These are phyloP conservation scores for Acanthosepion lycidas DNA, from an alignment of 2,888 invertebrate genomes.

Conservation along the genomic window DNA sequence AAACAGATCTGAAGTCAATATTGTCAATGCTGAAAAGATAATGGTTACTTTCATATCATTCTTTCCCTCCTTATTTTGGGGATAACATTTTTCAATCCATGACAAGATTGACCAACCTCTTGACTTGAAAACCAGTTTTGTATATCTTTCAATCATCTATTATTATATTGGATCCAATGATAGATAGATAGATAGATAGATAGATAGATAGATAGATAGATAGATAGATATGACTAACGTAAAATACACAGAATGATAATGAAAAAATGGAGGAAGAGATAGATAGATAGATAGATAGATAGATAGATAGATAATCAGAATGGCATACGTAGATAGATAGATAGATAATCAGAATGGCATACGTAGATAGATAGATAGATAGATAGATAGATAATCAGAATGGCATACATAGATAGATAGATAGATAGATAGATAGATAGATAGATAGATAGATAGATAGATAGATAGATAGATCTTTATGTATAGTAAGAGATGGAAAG, in stretches of 20 bases:
- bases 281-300: background rate
- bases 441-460: background rate
- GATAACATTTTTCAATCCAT: background rate
- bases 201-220: background rate
- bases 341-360: no score
- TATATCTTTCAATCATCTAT: background rate
- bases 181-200: background rate
- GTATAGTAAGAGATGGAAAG: no score
- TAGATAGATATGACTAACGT: no score
- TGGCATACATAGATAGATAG: no score
- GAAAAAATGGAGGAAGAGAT: no score
- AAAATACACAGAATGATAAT: no score
- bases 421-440: no score
- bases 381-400: background rate
- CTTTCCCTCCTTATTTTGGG: background rate
- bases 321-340: background rate
- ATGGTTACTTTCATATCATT: background rate
- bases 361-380: background rate
- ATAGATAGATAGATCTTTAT: background rate
- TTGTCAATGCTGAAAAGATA: slow-evolving; percentile 6
- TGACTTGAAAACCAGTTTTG: background rate
- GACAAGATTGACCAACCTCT: slow-evolving; percentile 15
- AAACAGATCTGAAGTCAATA: slow-evolving; percentile 8
- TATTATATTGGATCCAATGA: background rate
- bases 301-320: background rate